These are phyloP conservation scores for Eucera pruinosa DNA, from an alignment of 2,888 invertebrate genomes.

Conservation along the genomic window DNA sequence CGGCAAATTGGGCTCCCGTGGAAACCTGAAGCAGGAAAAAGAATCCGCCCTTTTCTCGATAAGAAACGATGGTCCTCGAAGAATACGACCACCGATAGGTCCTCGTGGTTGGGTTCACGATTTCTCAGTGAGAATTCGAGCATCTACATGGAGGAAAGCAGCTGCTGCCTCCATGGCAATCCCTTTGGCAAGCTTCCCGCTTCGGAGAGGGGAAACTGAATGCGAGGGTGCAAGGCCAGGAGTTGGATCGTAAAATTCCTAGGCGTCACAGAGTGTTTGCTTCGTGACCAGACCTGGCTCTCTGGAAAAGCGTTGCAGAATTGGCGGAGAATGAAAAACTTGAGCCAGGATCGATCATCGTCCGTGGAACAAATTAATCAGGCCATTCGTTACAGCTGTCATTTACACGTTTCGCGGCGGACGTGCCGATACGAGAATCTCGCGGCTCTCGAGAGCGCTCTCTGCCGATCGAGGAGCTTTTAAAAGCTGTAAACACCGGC, in stretches of 20 bases:
- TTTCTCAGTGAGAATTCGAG: constrained; percentile 50
- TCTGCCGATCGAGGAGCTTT: constrained; percentile 32
- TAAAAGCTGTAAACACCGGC: constrained; percentile 27
- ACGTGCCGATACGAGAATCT: constrained; percentile 36
- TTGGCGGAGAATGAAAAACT: constrained; percentile 42
- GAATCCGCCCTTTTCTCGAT: constrained; percentile 33
- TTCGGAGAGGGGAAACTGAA: not conserved
- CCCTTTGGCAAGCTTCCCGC: constrained; percentile 62
- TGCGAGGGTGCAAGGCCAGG: not conserved
- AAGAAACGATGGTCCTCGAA: constrained; percentile 54
- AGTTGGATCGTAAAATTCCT: constrained; percentile 3
- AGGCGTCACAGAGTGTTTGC: constrained; percentile 12
- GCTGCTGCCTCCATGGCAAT: constrained; percentile 8
- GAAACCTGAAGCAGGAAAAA: not conserved
- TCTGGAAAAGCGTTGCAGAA: constrained; percentile 23
- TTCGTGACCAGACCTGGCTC: not conserved
- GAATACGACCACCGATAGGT: constrained; percentile 54
- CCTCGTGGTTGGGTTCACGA: constrained; percentile 20
- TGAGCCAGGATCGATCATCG: constrained; percentile 63
- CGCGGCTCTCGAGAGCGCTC: constrained; percentile 41
- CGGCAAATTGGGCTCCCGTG: constrained; percentile 33
- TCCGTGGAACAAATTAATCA: constrained; percentile 62
- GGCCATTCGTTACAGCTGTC: constrained; percentile 67
- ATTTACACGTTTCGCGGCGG: constrained; percentile 58
- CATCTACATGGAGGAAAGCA: constrained; percentile 5